Conservation (phyloP, 1,140 invertebrate species). For the Zophobas atratus region DNA sequence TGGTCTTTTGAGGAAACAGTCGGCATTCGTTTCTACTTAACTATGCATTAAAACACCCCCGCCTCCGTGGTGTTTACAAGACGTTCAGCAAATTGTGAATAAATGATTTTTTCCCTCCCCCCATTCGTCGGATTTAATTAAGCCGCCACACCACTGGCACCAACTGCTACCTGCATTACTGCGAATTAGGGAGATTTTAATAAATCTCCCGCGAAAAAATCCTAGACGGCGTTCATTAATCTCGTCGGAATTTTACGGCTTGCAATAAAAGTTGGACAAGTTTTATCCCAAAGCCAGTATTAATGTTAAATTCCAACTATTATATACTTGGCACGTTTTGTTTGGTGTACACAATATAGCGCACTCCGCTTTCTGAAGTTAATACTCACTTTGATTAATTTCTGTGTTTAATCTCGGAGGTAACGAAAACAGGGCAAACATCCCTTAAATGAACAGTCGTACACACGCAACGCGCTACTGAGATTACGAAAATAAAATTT, state of each 20-base stretch:
- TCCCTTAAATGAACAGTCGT: conserved; percentile 41
- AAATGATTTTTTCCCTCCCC: conserved; percentile 13
- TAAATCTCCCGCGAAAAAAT: conserved; percentile 33
- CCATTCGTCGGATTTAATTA: conserved; percentile 38
- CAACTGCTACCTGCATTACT: conserved; percentile 38
- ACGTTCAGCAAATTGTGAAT: conserved; percentile 40
- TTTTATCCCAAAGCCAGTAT: conserved; percentile 37
- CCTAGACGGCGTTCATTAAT: conserved; percentile 27
- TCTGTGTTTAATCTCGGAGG: conserved; percentile 50
- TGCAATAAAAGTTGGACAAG: conserved; percentile 33
- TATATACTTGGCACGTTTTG: conserved; percentile 52
- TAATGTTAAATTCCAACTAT: conserved; percentile 50
- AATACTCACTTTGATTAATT: conserved; percentile 55
- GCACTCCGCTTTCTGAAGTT: conserved; percentile 42
- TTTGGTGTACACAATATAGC: conserved; percentile 43
- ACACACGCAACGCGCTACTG: background rate
- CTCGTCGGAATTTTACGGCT: conserved; percentile 17
- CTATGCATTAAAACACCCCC: conserved; percentile 62
- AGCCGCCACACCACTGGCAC: conserved; percentile 10
- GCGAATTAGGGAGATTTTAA: conserved; percentile 35
- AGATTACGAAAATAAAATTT: too few species aligned
- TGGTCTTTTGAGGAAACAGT: conserved; percentile 59
- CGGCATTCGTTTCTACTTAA: conserved; percentile 56
- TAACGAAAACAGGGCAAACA: conserved; percentile 47
- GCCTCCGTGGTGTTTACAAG: conserved; percentile 28